Base-by-base conservation (phyloP, 2,797 vertebrate genomes). In the Urosaurus nigricauda region DNA sequence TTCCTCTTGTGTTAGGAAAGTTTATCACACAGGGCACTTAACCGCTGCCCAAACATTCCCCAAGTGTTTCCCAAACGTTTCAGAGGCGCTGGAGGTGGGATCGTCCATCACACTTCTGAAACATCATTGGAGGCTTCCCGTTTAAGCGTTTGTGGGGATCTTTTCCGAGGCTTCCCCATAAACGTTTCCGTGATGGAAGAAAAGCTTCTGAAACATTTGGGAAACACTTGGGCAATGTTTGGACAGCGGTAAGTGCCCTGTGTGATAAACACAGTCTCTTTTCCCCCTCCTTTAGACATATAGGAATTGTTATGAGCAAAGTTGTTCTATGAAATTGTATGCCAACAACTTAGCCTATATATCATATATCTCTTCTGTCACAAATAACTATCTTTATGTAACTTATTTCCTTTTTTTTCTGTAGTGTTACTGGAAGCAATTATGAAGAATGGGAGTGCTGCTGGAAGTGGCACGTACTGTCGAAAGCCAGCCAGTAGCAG, bases 391-490 rank as follows among this genome's bases (percentile, higher is more conserved):
- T 93, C 89, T 90, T 91, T 87, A 94, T 85, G 2, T 79, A 73
- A 40, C 83, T 88, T 63, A 87, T 35, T 73, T 58, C 58, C 83
- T 94, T 87, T 43, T 95, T 80, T 60, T 92, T 94, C 87, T 91
- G 47, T 94, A 99, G 98, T 96, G 84, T 96, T 99, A 90, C 95
- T 99, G 96, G 98, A 99, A 84, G 96, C 97, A 68, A 96, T 99
- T 95, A 97, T 95, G 78, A 98, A 96, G 95, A 99, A 99, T 92
- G 98, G 98, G 85, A 98, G 97, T 94, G 93, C 98, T 0, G 96
- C 98, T 70, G 97, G 97, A 87, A 98, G 96, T 63, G 97, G 97
- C 2, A 93, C 98, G 40, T 96, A 98, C 94, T 97, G 96, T 88
- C 96, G 97, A 92, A 98, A 97, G 89, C 94, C 98, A 60, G 89